Conservation (phyloP, 1,140 invertebrate species). For the silkworm (Bombyx mori) region DNA sequence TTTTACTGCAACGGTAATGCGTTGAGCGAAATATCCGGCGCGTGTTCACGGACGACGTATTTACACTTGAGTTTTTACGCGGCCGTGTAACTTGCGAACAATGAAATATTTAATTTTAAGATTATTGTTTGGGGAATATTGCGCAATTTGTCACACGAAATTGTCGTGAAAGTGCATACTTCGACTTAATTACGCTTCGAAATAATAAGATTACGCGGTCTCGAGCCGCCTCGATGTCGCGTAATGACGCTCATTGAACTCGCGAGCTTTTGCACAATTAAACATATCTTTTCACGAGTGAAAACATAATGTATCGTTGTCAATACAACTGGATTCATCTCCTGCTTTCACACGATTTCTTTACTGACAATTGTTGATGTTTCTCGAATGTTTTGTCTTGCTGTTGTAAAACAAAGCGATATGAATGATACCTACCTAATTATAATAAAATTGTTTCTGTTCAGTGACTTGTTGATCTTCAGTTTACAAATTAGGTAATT, state of each 20-base stretch:
- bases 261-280: conserved; percentile 16
- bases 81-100: conserved; percentile 15
- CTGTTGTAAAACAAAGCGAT: neutral
- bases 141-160: conserved; percentile 31
- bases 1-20: conserved; percentile 16
- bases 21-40: conserved; percentile 6
- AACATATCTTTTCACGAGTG: conserved; percentile 13
- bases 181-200: conserved; percentile 19
- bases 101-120: conserved; percentile 19
- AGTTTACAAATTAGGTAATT: no score
- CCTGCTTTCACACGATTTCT: conserved; percentile 33
- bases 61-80: neutral
- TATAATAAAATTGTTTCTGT: neutral
- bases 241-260: conserved; percentile 10
- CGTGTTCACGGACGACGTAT: conserved; percentile 1
- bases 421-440: neutral
- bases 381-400: conserved; percentile 10
- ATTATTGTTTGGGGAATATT: conserved; percentile 24
- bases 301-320: conserved; percentile 16
- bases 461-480: no score
- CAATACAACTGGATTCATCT: conserved; percentile 15
- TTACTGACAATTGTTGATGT: conserved; percentile 5
- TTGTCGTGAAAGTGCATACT: conserved; percentile 29
- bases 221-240: conserved; percentile 7
- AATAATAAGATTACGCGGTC: conserved; percentile 19